phyloP scores from a whole-genome alignment of 2,888 invertebrate species.

The Chymomyza procnemis region DNA sequence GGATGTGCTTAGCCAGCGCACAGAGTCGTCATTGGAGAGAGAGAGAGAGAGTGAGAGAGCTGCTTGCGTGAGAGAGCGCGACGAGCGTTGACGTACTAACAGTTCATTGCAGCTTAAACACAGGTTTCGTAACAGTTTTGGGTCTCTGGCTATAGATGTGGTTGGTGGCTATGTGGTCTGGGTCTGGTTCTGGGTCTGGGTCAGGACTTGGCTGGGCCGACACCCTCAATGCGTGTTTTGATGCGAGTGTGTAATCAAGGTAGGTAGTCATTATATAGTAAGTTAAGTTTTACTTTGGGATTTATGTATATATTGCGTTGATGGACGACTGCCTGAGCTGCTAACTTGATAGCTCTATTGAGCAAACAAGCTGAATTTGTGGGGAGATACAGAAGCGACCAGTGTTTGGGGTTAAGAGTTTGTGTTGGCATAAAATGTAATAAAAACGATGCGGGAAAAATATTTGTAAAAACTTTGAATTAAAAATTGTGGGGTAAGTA shows the following conservation, averaged over 20 bases:
- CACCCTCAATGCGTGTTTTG: constrained; percentile 3
- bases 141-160: no score
- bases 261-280: constrained; percentile 70
- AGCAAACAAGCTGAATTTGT: background rate
- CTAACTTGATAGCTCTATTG: background rate
- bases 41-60: background rate
- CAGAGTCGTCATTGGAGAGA: no score
- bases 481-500: no score
- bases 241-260: constrained; percentile 63
- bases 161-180: background rate
- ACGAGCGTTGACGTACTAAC: background rate
- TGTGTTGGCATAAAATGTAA: no score
- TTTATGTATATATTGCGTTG: constrained; percentile 48
- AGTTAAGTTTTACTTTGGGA: constrained; percentile 43
- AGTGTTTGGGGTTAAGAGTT: no score
- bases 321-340: background rate
- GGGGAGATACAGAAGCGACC: no score
- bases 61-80: background rate
- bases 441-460: no score
- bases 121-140: constrained; percentile 52
- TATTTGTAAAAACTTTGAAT: no score
- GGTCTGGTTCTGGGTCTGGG: background rate
- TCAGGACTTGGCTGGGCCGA: constrained; percentile 17
- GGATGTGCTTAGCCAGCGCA: background rate
- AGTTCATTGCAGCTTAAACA: constrained; percentile 64